Percentiles rank a stretch among this genome's conserved stretches.
These are phyloP conservation scores for Sarcophaga subvicina DNA, from an alignment of 2,888 invertebrate genomes.

Conservation along the genomic window DNA sequence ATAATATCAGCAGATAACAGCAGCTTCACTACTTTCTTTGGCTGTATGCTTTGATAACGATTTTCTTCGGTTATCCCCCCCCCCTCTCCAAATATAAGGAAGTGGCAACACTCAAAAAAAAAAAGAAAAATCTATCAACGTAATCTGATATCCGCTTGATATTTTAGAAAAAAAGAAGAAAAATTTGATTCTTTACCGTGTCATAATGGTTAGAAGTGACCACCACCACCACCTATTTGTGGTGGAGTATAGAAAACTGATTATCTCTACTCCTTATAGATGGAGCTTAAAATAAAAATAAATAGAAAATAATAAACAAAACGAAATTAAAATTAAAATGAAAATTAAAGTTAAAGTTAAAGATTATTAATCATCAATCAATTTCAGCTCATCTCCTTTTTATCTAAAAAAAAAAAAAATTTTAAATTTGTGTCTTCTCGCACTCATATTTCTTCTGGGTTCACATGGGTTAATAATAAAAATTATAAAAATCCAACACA, in stretches of 20 bases:
- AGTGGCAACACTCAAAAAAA: constrained; percentile 60
- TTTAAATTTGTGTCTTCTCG: neutral
- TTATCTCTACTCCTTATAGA: constrained; percentile 48
- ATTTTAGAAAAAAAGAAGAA: neutral
- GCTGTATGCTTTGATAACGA: constrained; percentile 21
- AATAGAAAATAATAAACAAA: neutral
- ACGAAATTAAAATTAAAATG: neutral
- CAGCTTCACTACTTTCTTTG: constrained; percentile 25
- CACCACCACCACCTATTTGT: constrained; percentile 28
- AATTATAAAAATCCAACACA: neutral
- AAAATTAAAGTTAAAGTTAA: neutral
- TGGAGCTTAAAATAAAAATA: neutral
- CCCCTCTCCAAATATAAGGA: constrained; percentile 51
- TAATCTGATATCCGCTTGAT: constrained; percentile 68
- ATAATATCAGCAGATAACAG: neutral
- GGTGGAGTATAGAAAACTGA: constrained; percentile 35
- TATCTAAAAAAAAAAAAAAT: neutral
- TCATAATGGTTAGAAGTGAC: neutral
- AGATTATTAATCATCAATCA: constrained; percentile 62
- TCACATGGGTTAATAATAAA: constrained; percentile 37
- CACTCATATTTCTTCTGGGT: constrained; percentile 53
- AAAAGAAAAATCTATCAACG: constrained; percentile 60
- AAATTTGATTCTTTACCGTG: neutral
- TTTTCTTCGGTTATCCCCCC: constrained; percentile 46
- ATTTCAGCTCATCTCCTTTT: constrained; percentile 52